Evolutionary conservation across 2,888 invertebrate species (phyloP), one percentile per base, ranked within the genome.

Genomic region (Trissoscelio sp.): DNA sequence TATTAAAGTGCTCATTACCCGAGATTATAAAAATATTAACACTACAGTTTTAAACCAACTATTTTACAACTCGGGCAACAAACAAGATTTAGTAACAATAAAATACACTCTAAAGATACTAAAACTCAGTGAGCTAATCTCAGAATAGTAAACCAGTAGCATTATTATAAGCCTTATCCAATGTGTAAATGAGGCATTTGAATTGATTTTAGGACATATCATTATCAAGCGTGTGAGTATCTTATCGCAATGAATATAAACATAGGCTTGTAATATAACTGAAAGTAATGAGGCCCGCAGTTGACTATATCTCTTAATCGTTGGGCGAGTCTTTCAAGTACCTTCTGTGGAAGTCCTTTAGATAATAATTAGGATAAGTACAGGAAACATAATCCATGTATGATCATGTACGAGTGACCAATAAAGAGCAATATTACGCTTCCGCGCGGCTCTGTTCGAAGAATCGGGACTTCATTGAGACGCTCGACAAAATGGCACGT

Each of bases 341-440:
- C 66, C 22, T 57, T 58, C 66, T 42, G 28, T 42, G 53, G 57
- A 51, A 79, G 72, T 72, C 53, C 57, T 72, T 57, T 62, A 79
- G 79, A 79, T 79, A 72, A 72, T 79, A 72, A 79, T 79, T 79
- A 72, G 79, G 81, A 81, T 81, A 81, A 72, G 34, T 53, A 14
- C 58, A 64, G 69, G 75, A 81, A 70, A 77, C 67, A 70, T 70
- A 69, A 81, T 77, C 60, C 64, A 72, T 72, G 77, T 66, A 77
- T 42, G 66, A 51, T 58, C 75, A 16, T 28, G 48, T 62, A 39
- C 42, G 44, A 67, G 55, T 53, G 58, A 60, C 66, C 46, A 80
- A 75, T 75, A 69, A 80, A 69, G 42, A 37, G 37, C 44, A 28
- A 73, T 16, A 72, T 37, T 34, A 39, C 31, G 53, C 24, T 22